Percentiles rank a stretch among this genome's conserved stretches.
These are phyloP conservation scores for Onychomys leucogaster DNA, from an alignment of 2,797 vertebrate genomes.

Conservation along the genomic window DNA sequence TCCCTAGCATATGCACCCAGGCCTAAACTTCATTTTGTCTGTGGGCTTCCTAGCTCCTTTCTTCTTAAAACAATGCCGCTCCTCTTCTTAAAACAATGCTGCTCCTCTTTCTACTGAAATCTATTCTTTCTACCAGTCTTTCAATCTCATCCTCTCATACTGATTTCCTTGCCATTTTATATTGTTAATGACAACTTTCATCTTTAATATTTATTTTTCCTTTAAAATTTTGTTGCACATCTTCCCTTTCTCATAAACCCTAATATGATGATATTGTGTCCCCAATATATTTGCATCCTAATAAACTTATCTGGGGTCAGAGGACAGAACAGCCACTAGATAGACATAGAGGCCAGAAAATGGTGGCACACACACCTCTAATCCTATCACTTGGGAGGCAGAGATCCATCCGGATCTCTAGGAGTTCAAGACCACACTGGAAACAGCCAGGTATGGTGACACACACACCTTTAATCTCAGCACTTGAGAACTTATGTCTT, in stretches of 20 bases:
- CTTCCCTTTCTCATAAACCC: not conserved
- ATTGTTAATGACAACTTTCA: not conserved
- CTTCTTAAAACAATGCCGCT: not conserved
- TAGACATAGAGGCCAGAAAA: too few relatives aligned
- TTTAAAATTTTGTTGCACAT: not conserved
- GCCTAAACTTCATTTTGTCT: not conserved
- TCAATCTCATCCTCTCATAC: not conserved
- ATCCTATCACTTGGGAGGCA: too few relatives aligned
- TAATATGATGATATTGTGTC: too few relatives aligned
- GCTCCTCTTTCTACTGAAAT: constrained; percentile 8
- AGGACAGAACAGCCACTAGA: too few relatives aligned
- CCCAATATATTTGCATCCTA: too few relatives aligned
- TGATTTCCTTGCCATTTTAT: constrained; percentile 18
- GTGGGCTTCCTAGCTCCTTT: not conserved
- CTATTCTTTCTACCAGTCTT: not conserved
- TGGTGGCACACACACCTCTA: too few relatives aligned
- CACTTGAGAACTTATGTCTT: too few relatives aligned
- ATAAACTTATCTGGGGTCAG: too few relatives aligned
- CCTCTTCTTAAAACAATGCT: not conserved
- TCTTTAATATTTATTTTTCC: not conserved
- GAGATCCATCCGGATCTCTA: too few relatives aligned
- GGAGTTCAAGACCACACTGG: too few relatives aligned
- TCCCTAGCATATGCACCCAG: not conserved
- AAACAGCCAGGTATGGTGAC: too few relatives aligned
- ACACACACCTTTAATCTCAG: too few relatives aligned